A percentile compares a stretch with the other conserved stretches of the same genome.
Evolutionary conservation across 64 coral and sea anemone genomes (phyloP).

Genomic region (Dendrophyllia cribrosa): DNA sequence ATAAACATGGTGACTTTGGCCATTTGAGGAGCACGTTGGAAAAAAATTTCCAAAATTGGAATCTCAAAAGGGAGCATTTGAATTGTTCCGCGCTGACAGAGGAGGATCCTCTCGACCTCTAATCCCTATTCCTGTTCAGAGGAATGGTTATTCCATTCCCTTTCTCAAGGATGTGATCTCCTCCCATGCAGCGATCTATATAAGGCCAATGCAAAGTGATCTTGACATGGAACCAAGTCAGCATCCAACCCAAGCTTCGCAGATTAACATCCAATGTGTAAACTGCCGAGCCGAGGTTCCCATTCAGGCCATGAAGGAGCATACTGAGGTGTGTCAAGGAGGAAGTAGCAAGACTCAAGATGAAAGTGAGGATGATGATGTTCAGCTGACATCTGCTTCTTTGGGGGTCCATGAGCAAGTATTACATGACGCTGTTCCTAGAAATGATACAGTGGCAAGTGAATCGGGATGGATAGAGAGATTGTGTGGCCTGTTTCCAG

Average conservation of each 20-base stretch:
- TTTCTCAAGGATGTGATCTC: constrained; percentile 40
- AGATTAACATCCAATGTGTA: constrained; percentile 54
- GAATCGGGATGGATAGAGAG: too few species aligned
- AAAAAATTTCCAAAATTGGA: constrained; percentile 47
- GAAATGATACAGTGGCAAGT: too few species aligned
- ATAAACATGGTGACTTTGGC: constrained; percentile 55
- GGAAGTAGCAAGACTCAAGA: too few species aligned
- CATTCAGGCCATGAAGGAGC: constrained; percentile 34
- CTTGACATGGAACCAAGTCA: constrained; percentile 5
- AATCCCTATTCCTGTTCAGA: constrained; percentile 19
- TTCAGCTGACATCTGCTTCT: too few species aligned
- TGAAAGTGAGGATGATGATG: too few species aligned
- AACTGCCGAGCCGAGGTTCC: constrained; percentile 45
- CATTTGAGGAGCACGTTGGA: constrained; percentile 51
- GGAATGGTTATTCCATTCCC: constrained; percentile 13
- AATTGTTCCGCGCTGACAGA: constrained; percentile 63
- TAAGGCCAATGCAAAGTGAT: constrained; percentile 63
- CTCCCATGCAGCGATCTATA: constrained; percentile 13
- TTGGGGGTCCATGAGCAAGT: too few species aligned
- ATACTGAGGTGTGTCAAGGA: constrained; percentile 50
- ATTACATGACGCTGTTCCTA: too few species aligned
- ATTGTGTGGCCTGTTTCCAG: too few species aligned
- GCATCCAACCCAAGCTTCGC: too few species aligned
- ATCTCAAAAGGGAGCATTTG: constrained; percentile 64
- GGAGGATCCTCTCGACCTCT: constrained; percentile 50